These are phyloP conservation scores for Porites rus DNA, from an alignment of 92 coral and sea anemone genomes.

Conservation along the genomic window DNA sequence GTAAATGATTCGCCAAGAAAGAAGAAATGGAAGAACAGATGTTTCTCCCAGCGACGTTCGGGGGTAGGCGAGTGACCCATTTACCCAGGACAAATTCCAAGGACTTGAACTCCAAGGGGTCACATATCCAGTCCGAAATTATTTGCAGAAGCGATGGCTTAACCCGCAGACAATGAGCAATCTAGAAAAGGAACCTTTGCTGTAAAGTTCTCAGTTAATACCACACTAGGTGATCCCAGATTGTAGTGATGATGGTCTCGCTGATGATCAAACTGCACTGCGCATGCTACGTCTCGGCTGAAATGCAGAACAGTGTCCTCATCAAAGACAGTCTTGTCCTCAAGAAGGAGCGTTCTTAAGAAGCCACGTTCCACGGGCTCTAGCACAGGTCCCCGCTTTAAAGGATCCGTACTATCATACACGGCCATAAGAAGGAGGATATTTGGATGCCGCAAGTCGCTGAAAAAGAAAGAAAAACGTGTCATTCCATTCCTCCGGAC, in stretches of 20 bases:
- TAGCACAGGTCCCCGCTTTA: constrained; percentile 72
- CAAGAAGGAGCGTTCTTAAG: constrained; percentile 68
- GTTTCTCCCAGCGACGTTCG: too few species aligned
- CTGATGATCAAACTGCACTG: constrained; percentile 87
- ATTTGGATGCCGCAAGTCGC: constrained; percentile 92
- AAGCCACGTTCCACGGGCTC: constrained; percentile 73
- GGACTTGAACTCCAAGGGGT: too few species aligned
- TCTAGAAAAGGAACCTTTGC: constrained; percentile 73
- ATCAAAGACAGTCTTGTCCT: constrained; percentile 66
- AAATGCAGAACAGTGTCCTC: constrained; percentile 80
- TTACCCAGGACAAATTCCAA: too few species aligned
- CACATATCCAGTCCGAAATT: too few species aligned
- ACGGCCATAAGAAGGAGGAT: constrained; percentile 80
- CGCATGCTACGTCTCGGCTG: constrained; percentile 87
- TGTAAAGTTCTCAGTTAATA: constrained; percentile 70
- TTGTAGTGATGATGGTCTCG: constrained; percentile 86
- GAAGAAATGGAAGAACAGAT: too few species aligned
- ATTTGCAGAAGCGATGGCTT: too few species aligned
- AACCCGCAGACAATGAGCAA: too few species aligned
- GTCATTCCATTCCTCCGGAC: too few species aligned
- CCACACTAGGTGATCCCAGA: constrained; percentile 89
- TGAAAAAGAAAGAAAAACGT: not conserved
- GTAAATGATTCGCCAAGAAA: too few species aligned
- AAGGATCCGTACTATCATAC: constrained; percentile 68
- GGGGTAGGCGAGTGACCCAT: too few species aligned